phyloP scores from a whole-genome alignment of 2,113 vertebrate species.

The Forbesichthys agassizii region DNA sequence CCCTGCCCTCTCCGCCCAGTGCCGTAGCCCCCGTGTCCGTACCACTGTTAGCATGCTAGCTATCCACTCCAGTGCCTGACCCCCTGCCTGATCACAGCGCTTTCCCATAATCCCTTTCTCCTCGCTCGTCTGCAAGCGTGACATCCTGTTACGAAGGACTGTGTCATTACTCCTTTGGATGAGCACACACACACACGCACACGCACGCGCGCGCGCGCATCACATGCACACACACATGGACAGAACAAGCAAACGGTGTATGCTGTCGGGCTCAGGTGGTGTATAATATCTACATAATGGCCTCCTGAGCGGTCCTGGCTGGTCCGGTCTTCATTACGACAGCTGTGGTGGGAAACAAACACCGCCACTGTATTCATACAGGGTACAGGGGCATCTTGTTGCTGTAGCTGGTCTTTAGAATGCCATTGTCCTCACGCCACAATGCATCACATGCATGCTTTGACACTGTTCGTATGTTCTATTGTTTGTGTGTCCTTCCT shows the following conservation, averaged over 20 bases:
- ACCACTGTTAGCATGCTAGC: conserved; percentile 12
- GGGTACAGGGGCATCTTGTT: background rate
- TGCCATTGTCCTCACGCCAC: too few relatives aligned
- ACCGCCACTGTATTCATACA: background rate
- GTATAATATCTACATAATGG: conserved; percentile 1
- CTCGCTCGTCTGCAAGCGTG: conserved; percentile 39
- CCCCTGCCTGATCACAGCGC: conserved; percentile 37
- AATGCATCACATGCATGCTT: conserved; percentile 9
- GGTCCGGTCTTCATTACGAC: background rate
- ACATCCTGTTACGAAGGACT: conserved; percentile 42
- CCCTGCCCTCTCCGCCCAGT: background rate
- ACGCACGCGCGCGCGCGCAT: background rate
- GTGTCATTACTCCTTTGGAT: conserved; percentile 21
- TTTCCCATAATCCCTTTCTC: conserved; percentile 59
- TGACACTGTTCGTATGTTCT: conserved; percentile 3
- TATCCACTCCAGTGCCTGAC: background rate
- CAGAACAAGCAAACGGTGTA: background rate
- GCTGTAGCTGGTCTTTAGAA: background rate
- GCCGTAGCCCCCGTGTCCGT: conserved; percentile 10
- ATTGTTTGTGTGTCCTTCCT: conserved; percentile 39
- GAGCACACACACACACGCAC: conserved; percentile 2
- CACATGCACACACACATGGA: background rate
- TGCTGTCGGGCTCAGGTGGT: background rate
- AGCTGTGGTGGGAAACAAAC: background rate
- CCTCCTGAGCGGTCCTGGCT: background rate